Conservation (phyloP, 2,888 invertebrate genomes). For the Bruchidius siliquastri region DNA sequence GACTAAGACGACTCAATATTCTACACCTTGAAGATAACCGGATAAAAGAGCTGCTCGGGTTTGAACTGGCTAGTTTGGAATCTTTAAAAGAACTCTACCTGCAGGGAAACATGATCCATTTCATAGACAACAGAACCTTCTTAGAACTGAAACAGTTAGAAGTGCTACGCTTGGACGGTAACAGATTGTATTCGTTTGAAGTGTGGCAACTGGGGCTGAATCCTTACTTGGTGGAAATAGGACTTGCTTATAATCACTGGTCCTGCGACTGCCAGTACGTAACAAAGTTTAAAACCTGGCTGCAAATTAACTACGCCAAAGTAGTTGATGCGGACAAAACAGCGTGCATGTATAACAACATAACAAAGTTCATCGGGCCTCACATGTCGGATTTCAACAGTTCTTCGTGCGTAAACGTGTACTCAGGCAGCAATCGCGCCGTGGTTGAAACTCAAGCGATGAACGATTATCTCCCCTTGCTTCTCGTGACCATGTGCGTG, state of each 20-base stretch:
- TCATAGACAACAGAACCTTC: conserved; percentile 83
- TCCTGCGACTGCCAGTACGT: conserved; percentile 86
- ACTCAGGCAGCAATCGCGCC: conserved; percentile 67
- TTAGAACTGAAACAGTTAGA: conserved; percentile 74
- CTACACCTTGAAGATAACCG: conserved; percentile 86
- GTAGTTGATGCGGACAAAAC: conserved; percentile 74
- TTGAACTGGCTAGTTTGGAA: conserved; percentile 77
- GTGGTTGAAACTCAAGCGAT: conserved; percentile 72
- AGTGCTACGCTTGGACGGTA: conserved; percentile 79
- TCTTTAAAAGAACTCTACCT: conserved; percentile 81
- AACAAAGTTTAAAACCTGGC: conserved; percentile 73
- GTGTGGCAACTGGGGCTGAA: conserved; percentile 82
- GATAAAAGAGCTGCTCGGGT: conserved; percentile 73
- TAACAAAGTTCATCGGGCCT: conserved; percentile 65
- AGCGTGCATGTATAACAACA: conserved; percentile 70
- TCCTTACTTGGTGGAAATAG: conserved; percentile 82
- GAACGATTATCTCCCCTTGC: conserved; percentile 75
- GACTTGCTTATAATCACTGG: conserved; percentile 81
- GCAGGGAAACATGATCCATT: conserved; percentile 77
- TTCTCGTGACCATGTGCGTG: conserved; percentile 72
- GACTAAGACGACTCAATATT: conserved; percentile 70
- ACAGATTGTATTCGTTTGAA: conserved; percentile 74
- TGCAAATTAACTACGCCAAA: conserved; percentile 73
- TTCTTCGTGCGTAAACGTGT: conserved; percentile 65
- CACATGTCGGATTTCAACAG: conserved; percentile 73